Percentiles rank a stretch among this genome's conserved stretches.
Conservation (phyloP, 1,140 invertebrate species). For the Bursaphelenchus mucronatus region DNA sequence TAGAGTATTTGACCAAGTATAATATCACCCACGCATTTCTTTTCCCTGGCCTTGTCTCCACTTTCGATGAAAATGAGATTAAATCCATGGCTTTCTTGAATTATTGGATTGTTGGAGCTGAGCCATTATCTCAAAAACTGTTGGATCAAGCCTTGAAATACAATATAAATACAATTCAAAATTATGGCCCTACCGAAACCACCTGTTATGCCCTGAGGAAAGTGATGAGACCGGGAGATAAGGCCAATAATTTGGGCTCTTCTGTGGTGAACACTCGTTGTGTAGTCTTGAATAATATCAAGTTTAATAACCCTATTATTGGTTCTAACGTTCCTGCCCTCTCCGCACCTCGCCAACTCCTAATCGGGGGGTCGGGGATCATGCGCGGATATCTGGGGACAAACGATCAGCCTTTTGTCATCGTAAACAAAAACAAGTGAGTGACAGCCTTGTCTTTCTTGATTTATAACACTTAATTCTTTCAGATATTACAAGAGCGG, state of each 20-base stretch:
- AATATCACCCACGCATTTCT: conserved; percentile 36
- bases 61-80: conserved; percentile 29
- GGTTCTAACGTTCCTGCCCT: neutral
- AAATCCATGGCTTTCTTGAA: conserved; percentile 20
- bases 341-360: conserved; percentile 19
- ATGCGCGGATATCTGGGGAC: conserved; percentile 28
- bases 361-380: conserved; percentile 22
- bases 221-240: conserved; percentile 16
- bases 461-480: neutral
- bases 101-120: conserved; percentile 33
- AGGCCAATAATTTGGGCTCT: conserved; percentile 27
- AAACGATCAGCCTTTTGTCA: conserved; percentile 26
- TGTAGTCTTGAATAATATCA: conserved; percentile 1
- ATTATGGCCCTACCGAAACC: conserved; percentile 36
- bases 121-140: conserved; percentile 15
- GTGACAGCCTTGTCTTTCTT: neutral
- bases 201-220: conserved; percentile 32
- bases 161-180: conserved; percentile 23
- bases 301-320: conserved; percentile 7
- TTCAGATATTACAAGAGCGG: conserved; percentile 33
- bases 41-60: conserved; percentile 33
- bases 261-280: conserved; percentile 10
- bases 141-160: conserved; percentile 20
- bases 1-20: conserved; percentile 17
- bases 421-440: conserved; percentile 17